phyloP scores from a whole-genome alignment of 1,140 invertebrate species.

The Ladona fulva region DNA sequence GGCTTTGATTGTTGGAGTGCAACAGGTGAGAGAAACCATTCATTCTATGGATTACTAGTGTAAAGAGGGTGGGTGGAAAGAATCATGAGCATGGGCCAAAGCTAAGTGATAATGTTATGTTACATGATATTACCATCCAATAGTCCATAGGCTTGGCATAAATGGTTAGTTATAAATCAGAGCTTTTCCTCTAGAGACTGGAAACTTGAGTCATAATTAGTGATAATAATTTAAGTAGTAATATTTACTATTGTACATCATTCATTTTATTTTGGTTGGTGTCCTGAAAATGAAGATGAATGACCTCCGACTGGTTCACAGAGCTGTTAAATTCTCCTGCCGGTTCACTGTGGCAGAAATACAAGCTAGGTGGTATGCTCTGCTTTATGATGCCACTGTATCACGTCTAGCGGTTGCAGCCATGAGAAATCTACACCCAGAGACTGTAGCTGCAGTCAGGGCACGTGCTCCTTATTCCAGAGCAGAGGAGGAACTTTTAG shows the following conservation, averaged over 20 bases:
- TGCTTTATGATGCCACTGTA: conserved; percentile 85
- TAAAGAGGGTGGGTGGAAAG: no score
- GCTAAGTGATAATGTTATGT: no score
- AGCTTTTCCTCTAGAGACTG: no score
- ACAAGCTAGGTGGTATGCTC: conserved; percentile 89
- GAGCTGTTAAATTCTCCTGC: conserved; percentile 92
- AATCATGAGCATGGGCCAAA: no score
- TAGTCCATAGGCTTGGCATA: no score
- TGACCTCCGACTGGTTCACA: conserved; percentile 76
- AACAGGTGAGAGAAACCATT: conserved; percentile 60
- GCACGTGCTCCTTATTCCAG: conserved; percentile 81
- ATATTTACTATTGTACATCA: no score
- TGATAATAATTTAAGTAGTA: no score
- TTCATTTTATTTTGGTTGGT: no score
- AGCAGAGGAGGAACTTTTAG: conserved; percentile 79
- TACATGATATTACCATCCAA: no score
- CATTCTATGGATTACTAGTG: no score
- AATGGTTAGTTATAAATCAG: no score
- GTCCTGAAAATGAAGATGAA: conserved; percentile 51
- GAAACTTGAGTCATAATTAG: no score
- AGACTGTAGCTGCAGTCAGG: conserved; percentile 76
- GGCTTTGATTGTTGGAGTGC: conserved; percentile 82
- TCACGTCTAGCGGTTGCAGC: conserved; percentile 80
- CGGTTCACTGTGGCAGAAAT: conserved; percentile 89
- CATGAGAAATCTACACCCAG: conserved; percentile 88